A percentile compares a stretch with the other conserved stretches of the same genome.
Evolutionary conservation across 1,140 invertebrate genomes (phyloP).

Genomic region (Coenobita brevimanus): DNA sequence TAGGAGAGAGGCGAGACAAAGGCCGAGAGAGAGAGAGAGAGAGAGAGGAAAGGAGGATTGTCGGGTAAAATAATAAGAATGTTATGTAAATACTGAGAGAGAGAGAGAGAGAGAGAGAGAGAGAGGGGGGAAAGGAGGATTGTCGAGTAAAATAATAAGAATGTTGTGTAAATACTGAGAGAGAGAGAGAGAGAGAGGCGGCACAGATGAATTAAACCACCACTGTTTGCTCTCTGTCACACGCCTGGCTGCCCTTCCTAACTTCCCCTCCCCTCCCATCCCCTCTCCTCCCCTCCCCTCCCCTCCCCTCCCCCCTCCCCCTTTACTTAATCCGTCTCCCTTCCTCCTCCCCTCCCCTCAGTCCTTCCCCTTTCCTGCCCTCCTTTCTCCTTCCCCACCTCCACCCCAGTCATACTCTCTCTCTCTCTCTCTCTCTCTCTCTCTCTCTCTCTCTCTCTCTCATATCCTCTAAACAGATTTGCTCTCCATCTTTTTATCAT

Average conservation of each 20-base stretch:
- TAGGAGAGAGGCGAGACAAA: too few species aligned
- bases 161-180: too few species aligned
- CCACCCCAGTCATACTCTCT: neutral
- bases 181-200: too few species aligned
- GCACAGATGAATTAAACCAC: too few species aligned
- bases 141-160: too few species aligned
- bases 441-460: slow-evolving; percentile 8
- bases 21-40: too few species aligned
- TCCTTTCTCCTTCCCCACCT: neutral
- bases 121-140: too few species aligned
- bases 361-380: neutral
- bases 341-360: neutral
- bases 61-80: too few species aligned
- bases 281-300: neutral
- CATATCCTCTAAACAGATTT: neutral
- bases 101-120: too few species aligned
- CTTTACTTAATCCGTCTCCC: neutral
- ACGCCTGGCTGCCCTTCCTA: neutral
- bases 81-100: too few species aligned
- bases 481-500: too few species aligned
- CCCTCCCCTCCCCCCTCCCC: neutral
- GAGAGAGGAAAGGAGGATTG: too few species aligned
- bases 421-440: neutral
- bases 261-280: neutral
- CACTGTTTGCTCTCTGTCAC: neutral